These are phyloP conservation scores for Pteropus alecto DNA, from an alignment of 2,113 vertebrate species.

Conservation along the genomic window DNA sequence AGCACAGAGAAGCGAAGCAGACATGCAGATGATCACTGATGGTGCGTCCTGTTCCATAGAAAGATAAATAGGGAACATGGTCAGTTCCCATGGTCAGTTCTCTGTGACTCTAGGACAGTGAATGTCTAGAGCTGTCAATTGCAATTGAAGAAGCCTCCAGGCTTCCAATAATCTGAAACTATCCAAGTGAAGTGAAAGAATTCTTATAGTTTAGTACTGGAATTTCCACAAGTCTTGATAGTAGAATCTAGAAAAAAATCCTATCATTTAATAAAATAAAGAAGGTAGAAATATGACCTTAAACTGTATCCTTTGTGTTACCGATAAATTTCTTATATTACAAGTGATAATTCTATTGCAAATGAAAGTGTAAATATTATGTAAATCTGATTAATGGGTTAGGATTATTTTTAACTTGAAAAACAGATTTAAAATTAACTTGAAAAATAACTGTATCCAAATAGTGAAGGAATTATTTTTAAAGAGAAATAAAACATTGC, in stretches of 20 bases:
- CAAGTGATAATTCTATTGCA: not conserved
- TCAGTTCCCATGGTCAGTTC: not conserved
- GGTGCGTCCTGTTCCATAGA: not conserved
- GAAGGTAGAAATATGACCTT: not conserved
- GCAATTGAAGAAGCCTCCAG: not conserved
- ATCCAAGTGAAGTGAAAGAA: not conserved
- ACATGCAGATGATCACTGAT: not conserved
- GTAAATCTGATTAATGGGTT: not conserved
- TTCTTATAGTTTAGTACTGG: not conserved
- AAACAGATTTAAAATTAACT: not conserved
- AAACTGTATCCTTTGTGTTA: not conserved
- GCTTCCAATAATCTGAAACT: not conserved
- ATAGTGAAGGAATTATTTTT: slow-evolving; percentile 29
- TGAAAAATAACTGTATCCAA: not conserved
- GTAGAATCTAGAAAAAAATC: not conserved
- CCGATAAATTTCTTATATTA: not conserved
- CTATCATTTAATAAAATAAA: not conserved
- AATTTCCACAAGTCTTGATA: not conserved
- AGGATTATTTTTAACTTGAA: not conserved
- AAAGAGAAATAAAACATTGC: not conserved
- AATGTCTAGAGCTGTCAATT: not conserved
- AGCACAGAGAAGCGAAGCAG: not conserved
- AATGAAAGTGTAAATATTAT: not conserved
- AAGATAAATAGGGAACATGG: not conserved
- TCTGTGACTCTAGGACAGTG: not conserved